These are phyloP conservation scores for Petrocephalus schoutedeni DNA, from an alignment of 2,797 vertebrate genomes.

Conservation along the genomic window DNA sequence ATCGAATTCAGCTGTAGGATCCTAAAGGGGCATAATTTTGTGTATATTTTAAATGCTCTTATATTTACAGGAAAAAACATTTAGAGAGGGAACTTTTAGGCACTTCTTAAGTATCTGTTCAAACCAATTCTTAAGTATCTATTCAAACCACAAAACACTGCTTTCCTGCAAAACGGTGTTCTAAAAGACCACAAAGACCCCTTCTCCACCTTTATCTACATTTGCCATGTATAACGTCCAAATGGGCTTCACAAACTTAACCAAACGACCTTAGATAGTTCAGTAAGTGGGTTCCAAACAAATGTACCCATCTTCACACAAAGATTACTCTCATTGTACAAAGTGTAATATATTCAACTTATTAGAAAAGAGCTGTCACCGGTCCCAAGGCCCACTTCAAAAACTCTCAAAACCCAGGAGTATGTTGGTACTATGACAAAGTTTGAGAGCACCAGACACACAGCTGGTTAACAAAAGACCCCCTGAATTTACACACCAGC, in stretches of 20 bases:
- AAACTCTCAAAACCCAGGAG: not conserved
- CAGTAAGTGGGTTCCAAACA: not conserved
- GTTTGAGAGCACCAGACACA: not conserved
- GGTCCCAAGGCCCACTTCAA: not conserved
- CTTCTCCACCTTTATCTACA: not conserved
- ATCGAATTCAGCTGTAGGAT: not conserved
- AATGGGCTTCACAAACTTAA: not conserved
- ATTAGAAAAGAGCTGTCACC: not conserved
- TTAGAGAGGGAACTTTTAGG: not conserved
- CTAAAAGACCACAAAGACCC: not conserved
- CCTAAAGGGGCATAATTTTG: not conserved
- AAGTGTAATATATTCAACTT: not conserved
- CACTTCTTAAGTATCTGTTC: not conserved
- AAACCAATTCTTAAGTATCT: not conserved
- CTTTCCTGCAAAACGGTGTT: not conserved
- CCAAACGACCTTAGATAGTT: not conserved
- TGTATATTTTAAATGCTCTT: not conserved
- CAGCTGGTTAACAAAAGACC: not conserved
- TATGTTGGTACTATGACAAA: not conserved
- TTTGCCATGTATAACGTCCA: not conserved
- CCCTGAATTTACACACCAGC: not conserved
- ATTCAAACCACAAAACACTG: not conserved
- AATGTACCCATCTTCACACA: not conserved
- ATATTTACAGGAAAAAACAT: not conserved
- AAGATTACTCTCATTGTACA: not conserved